These are phyloP conservation scores for Germaria angustata DNA, from an alignment of 2,888 invertebrate species.

Conservation along the genomic window DNA sequence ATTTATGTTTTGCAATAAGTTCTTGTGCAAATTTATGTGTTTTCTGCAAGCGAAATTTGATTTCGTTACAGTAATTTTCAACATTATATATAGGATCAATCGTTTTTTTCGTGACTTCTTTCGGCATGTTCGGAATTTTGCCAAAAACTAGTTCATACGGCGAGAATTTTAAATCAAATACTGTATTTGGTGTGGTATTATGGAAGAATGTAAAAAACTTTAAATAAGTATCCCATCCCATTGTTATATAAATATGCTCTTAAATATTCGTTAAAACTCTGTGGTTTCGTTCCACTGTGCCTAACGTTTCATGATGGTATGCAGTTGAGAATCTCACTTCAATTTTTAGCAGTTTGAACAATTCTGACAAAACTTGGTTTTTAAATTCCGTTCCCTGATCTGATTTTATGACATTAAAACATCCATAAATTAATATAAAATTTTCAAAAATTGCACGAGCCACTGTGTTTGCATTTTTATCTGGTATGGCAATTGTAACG, in stretches of 20 bases:
- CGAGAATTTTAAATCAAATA: conserved; percentile 26
- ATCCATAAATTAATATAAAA: conserved; percentile 29
- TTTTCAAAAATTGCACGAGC: conserved; percentile 18
- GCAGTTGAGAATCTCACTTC: conserved; percentile 15
- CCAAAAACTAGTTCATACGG: conserved; percentile 34
- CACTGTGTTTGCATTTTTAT: conserved; percentile 66
- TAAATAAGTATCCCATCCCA: conserved; percentile 31
- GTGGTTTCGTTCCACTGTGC: conserved; percentile 31
- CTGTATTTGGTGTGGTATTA: conserved; percentile 21
- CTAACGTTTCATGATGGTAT: conserved; percentile 35
- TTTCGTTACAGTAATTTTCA: no score
- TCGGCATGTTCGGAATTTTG: background rate
- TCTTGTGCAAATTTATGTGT: no score
- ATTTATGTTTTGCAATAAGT: no score
- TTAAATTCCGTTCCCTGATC: conserved; percentile 32
- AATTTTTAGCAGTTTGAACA: conserved; percentile 15
- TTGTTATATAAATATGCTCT: conserved; percentile 10
- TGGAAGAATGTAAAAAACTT: conserved; percentile 30
- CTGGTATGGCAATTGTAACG: conserved; percentile 57
- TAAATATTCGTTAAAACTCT: conserved; percentile 34
- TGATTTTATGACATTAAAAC: background rate
- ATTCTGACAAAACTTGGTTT: conserved; percentile 19
- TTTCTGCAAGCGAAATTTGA: no score
- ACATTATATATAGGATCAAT: no score
- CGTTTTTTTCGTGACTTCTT: no score